Evolutionary conservation across 2,888 invertebrate genomes (phyloP), one percentile per base, ranked within the genome.

Genomic region (Theretra japonica): DNA sequence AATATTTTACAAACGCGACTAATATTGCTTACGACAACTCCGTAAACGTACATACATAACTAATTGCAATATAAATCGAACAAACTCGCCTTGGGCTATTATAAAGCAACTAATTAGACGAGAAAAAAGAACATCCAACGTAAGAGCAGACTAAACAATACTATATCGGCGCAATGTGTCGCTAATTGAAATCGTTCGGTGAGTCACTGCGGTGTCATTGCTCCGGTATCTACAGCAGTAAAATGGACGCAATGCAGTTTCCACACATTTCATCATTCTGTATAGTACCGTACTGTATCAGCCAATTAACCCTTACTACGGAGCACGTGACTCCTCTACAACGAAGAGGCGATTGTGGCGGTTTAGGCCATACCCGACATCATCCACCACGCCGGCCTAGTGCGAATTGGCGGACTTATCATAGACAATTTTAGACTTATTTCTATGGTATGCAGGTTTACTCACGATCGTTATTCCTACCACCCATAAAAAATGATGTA

Each of bases 131-230:
- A 53, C 3, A n/a, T 53, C n/a, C 2, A n/a, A n/a, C 53, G 53
- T 53, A n/a, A 53, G 4, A 53, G 53, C 19, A 53, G 53, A 53
- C 53, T 53, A 53, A 53, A 53, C 53, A 53, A 53, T 53, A 6
- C 19, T 53, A 17, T n/a, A 53, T 53, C 4, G 53, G 53, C n/a
- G 53, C 53, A n/a, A 53, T n/a, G 53, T 53, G n/a, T 53, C 53
- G 53, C 19, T 53, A n/a, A 53, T 53, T 53, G 53, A 53, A 53
- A 53, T 53, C 53, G 53, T n/a, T 53, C 53, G 53, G 19, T 53
- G 53, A 53, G 19, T 53, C 53, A 53, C 53, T 17, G 19, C 53
- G 53, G 53, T 53, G 53, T 53, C 53, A 53, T 53, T 53, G n/a
- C 53, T 53, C 53, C 53, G 53, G 53, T 53, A 53, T 53, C 53